phyloP scores from a whole-genome alignment of 2,888 invertebrate species.

The Notodonta ziczac region DNA sequence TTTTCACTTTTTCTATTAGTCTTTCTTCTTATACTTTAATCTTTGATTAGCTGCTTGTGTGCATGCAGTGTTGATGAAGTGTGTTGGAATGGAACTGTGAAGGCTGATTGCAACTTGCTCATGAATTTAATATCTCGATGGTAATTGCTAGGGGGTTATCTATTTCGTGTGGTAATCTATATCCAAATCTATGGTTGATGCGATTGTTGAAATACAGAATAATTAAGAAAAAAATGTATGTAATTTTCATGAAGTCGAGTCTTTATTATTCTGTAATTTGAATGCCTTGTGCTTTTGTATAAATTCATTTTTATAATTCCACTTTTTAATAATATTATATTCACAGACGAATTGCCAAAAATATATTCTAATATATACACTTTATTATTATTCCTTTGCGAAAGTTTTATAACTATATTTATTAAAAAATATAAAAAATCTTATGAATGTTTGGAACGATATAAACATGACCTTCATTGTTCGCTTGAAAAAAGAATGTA shows the following conservation, averaged over 20 bases:
- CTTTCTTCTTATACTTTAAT: background rate
- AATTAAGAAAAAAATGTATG: slow-evolving; percentile 9
- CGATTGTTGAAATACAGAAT: slow-evolving; percentile 18
- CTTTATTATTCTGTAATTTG: slow-evolving; percentile 23
- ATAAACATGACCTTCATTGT: slow-evolving; percentile 15
- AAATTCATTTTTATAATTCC: slow-evolving; percentile 36
- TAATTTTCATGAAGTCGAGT: background rate
- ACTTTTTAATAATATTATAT: slow-evolving; percentile 24
- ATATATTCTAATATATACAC: slow-evolving; percentile 27
- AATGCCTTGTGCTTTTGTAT: slow-evolving; percentile 22
- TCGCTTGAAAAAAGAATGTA: too few species aligned
- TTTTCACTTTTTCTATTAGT: slow-evolving; percentile 16
- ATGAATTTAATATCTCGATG: slow-evolving; percentile 33
- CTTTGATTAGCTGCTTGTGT: slow-evolving; percentile 9
- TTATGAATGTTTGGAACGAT: slow-evolving; percentile 45
- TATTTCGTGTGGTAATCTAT: slow-evolving; percentile 23
- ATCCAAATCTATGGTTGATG: slow-evolving; percentile 24
- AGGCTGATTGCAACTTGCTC: slow-evolving; percentile 64
- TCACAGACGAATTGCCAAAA: slow-evolving; percentile 35
- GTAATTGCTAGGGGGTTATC: slow-evolving; percentile 10
- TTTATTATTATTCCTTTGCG: slow-evolving; percentile 28
- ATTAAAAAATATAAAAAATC: slow-evolving; percentile 38
- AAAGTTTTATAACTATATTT: slow-evolving; percentile 23
- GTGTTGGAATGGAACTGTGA: slow-evolving; percentile 33
- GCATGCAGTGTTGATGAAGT: slow-evolving; percentile 13